Evolutionary conservation across 1,140 invertebrate species (phyloP), one percentile per base, ranked within the genome.

Genomic region (Cataglyphis hispanica): DNA sequence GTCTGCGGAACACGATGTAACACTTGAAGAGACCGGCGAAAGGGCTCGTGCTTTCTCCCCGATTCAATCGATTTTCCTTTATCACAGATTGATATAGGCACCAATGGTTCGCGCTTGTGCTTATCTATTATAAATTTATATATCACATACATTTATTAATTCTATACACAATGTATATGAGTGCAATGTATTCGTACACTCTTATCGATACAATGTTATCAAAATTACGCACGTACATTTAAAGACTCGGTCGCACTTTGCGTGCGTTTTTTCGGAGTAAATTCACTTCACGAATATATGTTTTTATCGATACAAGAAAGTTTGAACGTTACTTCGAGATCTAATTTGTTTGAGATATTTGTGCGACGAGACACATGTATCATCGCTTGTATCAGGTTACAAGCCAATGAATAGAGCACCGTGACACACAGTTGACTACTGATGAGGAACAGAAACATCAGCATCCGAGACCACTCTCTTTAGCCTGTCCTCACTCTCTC

Each of bases 361-460:
- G n/a, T 2, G 19, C 10, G 25, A 56, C 31, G 46, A 69, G 19
- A 46, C 37, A 66, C 19, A 50, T 31, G 11, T 25, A 60, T 37
- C 50, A 67, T 46, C n/a, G 22, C 61, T 69, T 58, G 25, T 16
- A 50, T 81, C 69, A 58, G 25, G 27, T 84, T 58, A 56, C 63
- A 75, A 64, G 43, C 46, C 60, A 87, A 88, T 81, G 91, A 89
- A 86, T 87, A 88, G 86, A 66, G 85, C 90, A 90, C 77, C 90
- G 86, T 89, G 92, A 87, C 77, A 87, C 74, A 77, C 89, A 78
- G 84, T 87, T 92, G 91, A 92, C 92, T 93, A 93, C 92, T 93
- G 92, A 93, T 92, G 91, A 93, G 91, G 87, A 93, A 92, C 91
- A 87, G 91, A 92, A 92, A 87, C 67, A 91, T 89, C 89, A 90